phyloP scores from a whole-genome alignment of 2,113 vertebrate genomes.

The Neofelis nebulosa region DNA sequence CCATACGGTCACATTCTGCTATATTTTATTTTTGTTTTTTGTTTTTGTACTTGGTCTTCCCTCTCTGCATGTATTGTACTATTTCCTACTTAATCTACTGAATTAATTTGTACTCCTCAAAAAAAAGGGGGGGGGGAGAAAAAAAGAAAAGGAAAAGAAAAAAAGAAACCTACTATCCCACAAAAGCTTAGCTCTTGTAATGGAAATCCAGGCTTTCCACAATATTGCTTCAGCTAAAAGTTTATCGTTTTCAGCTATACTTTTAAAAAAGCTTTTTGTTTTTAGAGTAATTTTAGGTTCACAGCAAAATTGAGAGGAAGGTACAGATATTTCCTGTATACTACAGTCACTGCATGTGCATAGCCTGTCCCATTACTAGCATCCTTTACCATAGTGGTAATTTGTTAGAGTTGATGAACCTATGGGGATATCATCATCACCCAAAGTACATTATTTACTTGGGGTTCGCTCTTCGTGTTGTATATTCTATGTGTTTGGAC shows the following conservation, averaged over 20 bases:
- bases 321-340: background rate
- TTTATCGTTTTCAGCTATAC: background rate
- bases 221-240: background rate
- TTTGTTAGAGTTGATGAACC: background rate
- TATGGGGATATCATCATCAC: background rate
- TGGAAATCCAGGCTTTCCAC: background rate
- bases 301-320: background rate
- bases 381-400: background rate
- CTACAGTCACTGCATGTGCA: too few relatives aligned
- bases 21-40: background rate
- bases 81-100: background rate
- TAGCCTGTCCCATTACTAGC: background rate
- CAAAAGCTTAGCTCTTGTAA: background rate
- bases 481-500: background rate
- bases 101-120: background rate
- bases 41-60: background rate
- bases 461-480: background rate
- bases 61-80: background rate
- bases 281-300: slow-evolving; percentile 1
- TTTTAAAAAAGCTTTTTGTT: background rate
- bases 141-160: background rate
- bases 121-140: background rate
- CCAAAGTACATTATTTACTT: background rate
- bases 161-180: background rate
- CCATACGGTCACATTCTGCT: background rate